Evolutionary conservation across 2,113 vertebrate genomes (phyloP).

Genomic region (Triplophysa siluroides): DNA sequence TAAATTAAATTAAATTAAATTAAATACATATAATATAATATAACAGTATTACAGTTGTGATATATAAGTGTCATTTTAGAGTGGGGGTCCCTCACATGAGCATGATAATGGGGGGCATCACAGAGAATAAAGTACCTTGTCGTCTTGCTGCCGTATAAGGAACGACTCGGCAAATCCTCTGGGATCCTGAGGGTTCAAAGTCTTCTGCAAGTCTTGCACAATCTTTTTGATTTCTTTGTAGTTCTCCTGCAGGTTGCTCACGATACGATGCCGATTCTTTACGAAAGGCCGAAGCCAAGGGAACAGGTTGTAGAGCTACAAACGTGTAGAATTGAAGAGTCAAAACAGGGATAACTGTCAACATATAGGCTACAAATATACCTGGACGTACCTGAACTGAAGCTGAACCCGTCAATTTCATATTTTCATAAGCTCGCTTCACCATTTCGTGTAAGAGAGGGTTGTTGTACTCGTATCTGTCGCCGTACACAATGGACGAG

Average conservation of each 20-base stretch:
- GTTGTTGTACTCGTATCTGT: conserved; percentile 55
- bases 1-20: too few species aligned
- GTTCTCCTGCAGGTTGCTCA: neutral
- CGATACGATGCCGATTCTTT: neutral
- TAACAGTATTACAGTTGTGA: too few species aligned
- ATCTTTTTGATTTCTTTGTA: neutral
- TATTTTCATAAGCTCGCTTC: conserved; percentile 36
- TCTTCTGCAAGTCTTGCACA: neutral
- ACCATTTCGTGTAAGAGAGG: conserved; percentile 47
- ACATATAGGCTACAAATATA: neutral
- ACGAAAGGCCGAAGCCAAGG: conserved; percentile 44
- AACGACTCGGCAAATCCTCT: conserved; percentile 57
- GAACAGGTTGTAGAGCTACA: conserved; percentile 57
- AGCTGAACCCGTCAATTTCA: conserved; percentile 41
- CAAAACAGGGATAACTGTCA: neutral
- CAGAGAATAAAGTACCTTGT: conserved; percentile 32
- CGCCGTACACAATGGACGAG: conserved; percentile 56
- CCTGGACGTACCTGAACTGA: conserved; percentile 37
- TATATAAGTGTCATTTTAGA: too few species aligned
- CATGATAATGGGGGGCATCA: too few species aligned
- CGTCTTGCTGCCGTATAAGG: conserved; percentile 40
- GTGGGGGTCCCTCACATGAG: too few species aligned
- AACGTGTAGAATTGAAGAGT: neutral
- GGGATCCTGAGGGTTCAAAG: conserved; percentile 48
- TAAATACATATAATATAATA: too few species aligned